A percentile compares a stretch with the other conserved stretches of the same genome.
These are phyloP conservation scores for Lates calcarifer DNA, from an alignment of 2,113 vertebrate genomes.

Conservation along the genomic window DNA sequence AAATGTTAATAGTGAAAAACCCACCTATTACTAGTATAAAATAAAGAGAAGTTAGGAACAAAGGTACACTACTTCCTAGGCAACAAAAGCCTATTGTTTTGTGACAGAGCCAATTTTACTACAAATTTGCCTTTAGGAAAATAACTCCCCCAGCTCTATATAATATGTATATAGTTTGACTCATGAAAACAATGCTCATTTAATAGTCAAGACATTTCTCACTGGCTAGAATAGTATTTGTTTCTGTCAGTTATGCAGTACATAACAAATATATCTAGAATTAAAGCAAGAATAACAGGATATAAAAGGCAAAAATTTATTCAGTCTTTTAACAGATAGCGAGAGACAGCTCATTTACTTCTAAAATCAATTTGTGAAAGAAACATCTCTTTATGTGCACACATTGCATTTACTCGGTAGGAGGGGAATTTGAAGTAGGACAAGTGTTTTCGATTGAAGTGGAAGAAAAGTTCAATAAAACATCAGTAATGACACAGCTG, in stretches of 20 bases:
- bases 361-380: slow-evolving; percentile 78
- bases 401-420: slow-evolving; percentile 81
- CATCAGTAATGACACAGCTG: slow-evolving; percentile 44
- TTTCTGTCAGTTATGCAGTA: background rate
- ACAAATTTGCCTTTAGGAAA: background rate
- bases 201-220: background rate
- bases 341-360: slow-evolving; percentile 68
- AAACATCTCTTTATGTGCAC: slow-evolving; percentile 81
- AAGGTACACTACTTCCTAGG: background rate
- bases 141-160: background rate
- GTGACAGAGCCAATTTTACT: no score
- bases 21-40: background rate
- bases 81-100: background rate
- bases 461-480: slow-evolving; percentile 56
- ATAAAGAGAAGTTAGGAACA: background rate
- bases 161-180: background rate
- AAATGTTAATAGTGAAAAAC: background rate
- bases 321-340: slow-evolving; percentile 80
- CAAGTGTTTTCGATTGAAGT: slow-evolving; percentile 57
- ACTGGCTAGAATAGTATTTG: background rate
- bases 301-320: slow-evolving; percentile 84
- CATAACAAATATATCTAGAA: background rate
- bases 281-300: slow-evolving; percentile 31
- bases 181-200: background rate
- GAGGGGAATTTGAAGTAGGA: slow-evolving; percentile 68